Evolutionary conservation across 1,140 invertebrate genomes (phyloP).

Genomic region (fruit fly (Drosophila melanogaster)): DNA sequence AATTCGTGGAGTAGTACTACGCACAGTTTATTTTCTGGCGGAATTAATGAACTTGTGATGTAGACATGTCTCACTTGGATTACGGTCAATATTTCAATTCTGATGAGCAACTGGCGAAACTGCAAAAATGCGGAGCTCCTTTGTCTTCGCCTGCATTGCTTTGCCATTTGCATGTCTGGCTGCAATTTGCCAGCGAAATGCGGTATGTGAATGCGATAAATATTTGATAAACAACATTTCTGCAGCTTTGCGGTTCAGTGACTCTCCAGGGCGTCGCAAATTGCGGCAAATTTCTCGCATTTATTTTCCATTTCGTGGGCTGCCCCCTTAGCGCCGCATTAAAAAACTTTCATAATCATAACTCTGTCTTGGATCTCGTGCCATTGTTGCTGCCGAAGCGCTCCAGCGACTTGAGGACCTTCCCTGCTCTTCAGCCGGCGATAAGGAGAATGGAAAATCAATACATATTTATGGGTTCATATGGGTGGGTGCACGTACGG

Average conservation of each 20-base stretch:
- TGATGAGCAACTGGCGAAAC: background rate
- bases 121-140: constrained; percentile 7
- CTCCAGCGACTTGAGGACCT: constrained; percentile 13
- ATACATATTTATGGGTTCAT: constrained; percentile 81
- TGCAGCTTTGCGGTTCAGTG: constrained; percentile 62
- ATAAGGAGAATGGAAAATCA: constrained; percentile 74
- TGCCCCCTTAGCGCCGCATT: constrained; percentile 21
- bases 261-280: constrained; percentile 63
- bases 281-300: constrained; percentile 61
- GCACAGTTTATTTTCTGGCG: constrained; percentile 26
- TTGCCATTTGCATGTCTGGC: constrained; percentile 53
- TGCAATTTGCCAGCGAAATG: constrained; percentile 56
- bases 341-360: constrained; percentile 79
- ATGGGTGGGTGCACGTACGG: constrained; percentile 70
- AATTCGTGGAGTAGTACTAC: constrained; percentile 7
- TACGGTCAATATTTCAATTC: constrained; percentile 40
- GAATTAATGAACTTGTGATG: constrained; percentile 77
- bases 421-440: constrained; percentile 16
- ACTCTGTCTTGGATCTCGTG: constrained; percentile 53
- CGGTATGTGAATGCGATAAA: constrained; percentile 44
- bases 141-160: constrained; percentile 37
- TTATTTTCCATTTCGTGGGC: constrained; percentile 60
- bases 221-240: constrained; percentile 64
- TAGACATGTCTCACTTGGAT: constrained; percentile 64
- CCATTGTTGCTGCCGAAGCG: constrained; percentile 37